phyloP scores from a whole-genome alignment of 1,140 invertebrate genomes.

The Harlomillsia oculata region DNA sequence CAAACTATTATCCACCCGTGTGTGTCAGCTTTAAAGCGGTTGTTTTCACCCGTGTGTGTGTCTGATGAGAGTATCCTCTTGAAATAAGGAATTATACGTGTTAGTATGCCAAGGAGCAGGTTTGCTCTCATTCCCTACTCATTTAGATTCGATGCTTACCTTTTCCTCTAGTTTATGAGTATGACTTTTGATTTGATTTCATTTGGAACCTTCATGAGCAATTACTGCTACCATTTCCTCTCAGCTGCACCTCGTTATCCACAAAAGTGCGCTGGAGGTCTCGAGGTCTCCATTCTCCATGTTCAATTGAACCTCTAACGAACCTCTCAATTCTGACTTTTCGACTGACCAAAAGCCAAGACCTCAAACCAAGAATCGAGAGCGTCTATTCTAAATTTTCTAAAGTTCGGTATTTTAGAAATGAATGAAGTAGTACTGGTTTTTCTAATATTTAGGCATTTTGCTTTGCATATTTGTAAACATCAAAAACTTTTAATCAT shows the following conservation, averaged over 20 bases:
- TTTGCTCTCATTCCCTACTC: too few species aligned
- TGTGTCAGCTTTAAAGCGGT: too few species aligned
- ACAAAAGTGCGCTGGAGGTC: neutral
- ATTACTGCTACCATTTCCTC: constrained; percentile 4
- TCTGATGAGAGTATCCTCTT: too few species aligned
- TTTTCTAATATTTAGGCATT: neutral
- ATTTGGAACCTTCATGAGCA: neutral
- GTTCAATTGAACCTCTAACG: neutral
- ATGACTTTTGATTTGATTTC: too few species aligned
- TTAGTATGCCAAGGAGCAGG: too few species aligned
- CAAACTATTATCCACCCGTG: too few species aligned
- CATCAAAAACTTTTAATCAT: neutral
- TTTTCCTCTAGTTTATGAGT: too few species aligned
- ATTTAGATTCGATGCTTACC: too few species aligned
- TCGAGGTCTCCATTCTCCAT: neutral
- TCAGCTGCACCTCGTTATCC: neutral
- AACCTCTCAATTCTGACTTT: too few species aligned
- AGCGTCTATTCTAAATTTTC: neutral
- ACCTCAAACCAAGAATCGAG: neutral
- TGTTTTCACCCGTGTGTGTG: too few species aligned
- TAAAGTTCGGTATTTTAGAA: neutral
- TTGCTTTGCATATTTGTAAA: neutral
- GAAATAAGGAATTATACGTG: too few species aligned
- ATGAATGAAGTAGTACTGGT: neutral
- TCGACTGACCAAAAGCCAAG: neutral